Percentiles rank a stretch among this genome's conserved stretches.
Evolutionary conservation across 2,113 vertebrate genomes (phyloP).

Genomic region (Leucopsar rothschildi): DNA sequence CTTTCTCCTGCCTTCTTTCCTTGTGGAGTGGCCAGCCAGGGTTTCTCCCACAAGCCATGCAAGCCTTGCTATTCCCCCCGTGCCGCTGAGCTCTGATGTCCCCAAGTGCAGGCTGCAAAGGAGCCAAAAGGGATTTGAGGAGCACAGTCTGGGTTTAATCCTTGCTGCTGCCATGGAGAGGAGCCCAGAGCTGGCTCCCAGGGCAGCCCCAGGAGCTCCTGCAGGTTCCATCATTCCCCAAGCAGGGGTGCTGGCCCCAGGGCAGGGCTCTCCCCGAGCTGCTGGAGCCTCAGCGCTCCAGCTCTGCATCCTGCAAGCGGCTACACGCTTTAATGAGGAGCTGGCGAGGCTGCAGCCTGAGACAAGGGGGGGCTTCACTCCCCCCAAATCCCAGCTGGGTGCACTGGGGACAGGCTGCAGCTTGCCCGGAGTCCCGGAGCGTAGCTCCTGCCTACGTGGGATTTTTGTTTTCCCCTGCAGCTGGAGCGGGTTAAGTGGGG

Average conservation of each 20-base stretch:
- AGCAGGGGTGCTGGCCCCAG: rapidly evolving
- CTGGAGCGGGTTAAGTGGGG: conserved; percentile 12
- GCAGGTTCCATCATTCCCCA: background rate
- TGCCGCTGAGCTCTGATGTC: rapidly evolving
- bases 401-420: background rate
- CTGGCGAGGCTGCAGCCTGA: background rate
- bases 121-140: background rate
- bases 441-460: background rate
- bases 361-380: background rate
- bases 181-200: background rate
- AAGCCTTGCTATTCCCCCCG: background rate
- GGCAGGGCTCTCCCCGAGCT: background rate
- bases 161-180: rapidly evolving
- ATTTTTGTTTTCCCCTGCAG: background rate
- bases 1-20: background rate
- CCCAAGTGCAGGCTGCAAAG: rapidly evolving
- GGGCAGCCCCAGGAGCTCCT: background rate
- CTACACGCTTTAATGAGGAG: background rate
- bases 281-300: rapidly evolving
- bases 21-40: background rate
- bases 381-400: background rate
- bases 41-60: rapidly evolving
- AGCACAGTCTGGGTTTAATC: background rate
- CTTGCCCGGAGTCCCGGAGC: rapidly evolving
- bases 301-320: background rate